These are phyloP conservation scores for Muscidifurax raptorellus DNA, from an alignment of 1,140 invertebrate species.

Conservation along the genomic window DNA sequence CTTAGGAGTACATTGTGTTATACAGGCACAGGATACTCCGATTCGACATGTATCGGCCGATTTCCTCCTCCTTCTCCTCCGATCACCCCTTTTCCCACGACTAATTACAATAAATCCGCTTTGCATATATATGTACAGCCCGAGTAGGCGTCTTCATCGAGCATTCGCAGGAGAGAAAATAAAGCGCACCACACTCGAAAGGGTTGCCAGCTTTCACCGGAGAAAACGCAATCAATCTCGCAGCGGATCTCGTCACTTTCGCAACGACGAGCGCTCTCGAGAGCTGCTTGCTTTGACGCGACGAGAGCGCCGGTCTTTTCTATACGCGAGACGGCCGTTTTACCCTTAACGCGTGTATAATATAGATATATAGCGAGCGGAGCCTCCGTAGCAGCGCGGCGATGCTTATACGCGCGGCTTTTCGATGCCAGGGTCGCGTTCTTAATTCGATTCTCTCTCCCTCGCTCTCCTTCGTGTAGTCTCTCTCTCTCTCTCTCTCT, in stretches of 20 bases:
- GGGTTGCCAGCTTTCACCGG: not conserved
- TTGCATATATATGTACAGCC: not conserved
- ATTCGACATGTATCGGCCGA: not conserved
- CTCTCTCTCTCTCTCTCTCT: conserved; percentile 22
- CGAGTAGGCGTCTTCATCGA: not conserved
- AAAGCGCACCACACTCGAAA: not conserved
- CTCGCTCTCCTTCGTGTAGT: not conserved
- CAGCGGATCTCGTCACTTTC: not conserved
- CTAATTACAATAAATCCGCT: conserved; percentile 14
- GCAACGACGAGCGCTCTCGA: not conserved
- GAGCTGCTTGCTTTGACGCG: not conserved
- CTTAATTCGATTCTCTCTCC: conserved; percentile 44
- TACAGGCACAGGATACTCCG: no score
- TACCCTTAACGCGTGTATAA: conserved; percentile 52
- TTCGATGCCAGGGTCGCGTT: conserved; percentile 49
- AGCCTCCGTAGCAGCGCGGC: not conserved
- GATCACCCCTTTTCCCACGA: conserved; percentile 3
- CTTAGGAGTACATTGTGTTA: no score
- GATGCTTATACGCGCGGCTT: conserved; percentile 55
- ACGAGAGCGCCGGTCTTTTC: not conserved
- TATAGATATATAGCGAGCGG: not conserved
- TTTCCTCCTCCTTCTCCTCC: not conserved
- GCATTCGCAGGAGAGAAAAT: no score
- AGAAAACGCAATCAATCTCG: no score
- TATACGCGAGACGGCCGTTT: not conserved